Conservation (phyloP, 2,113 vertebrate genomes). For the Rostratula benghalensis region DNA sequence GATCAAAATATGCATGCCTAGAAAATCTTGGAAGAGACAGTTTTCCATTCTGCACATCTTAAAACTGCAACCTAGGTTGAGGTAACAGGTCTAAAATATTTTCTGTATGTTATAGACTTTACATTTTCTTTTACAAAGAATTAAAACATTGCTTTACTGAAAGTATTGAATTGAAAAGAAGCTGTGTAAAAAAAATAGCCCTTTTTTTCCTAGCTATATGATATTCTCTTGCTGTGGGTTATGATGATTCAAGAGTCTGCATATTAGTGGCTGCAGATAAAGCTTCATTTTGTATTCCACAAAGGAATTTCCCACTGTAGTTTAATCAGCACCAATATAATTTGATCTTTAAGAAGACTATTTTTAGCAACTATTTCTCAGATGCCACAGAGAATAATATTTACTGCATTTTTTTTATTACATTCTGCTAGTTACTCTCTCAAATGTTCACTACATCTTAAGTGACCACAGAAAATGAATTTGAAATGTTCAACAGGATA, state of each 20-base stretch:
- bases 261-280: neutral
- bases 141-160: neutral
- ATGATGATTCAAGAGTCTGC: neutral
- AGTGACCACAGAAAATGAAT: neutral
- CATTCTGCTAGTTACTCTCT: neutral
- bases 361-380: neutral
- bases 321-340: neutral
- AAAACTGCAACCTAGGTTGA: neutral
- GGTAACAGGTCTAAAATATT: neutral
- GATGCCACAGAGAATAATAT: neutral
- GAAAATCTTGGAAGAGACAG: neutral
- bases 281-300: neutral
- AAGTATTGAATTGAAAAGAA: neutral
- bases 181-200: rapidly evolving
- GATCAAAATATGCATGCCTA: neutral
- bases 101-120: neutral
- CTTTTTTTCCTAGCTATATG: neutral
- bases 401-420: neutral
- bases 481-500: neutral
- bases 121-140: neutral
- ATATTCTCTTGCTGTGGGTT: neutral
- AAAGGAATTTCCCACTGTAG: neutral
- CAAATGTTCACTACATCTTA: neutral
- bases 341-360: neutral
- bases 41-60: neutral